Evolutionary conservation across 2,113 vertebrate genomes (phyloP), one percentile per base, ranked within the genome.

Genomic region (Mohoua ochrocephala): DNA sequence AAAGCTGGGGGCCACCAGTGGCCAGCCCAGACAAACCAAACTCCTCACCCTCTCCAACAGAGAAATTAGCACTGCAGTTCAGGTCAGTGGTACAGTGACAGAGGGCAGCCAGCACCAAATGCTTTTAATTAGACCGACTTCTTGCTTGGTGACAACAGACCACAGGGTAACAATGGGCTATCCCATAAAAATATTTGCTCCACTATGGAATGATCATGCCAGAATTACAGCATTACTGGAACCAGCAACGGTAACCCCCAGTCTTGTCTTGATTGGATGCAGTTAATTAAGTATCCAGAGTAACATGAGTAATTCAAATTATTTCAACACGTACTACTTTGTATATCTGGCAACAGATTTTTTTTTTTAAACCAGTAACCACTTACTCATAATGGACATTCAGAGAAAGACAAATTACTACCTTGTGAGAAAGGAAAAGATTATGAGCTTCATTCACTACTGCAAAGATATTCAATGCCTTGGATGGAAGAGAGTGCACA

Each of bases 331-430:
- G 73, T 74, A 33, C 61, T 47, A 83, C 87, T 94, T 87, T 70
- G 69, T 89, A 14, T 75, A 95, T 89, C 78, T 94, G 84, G 75
- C 91, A 95, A 93, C 65, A 97, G 84, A 30, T 84, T 67, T 59
- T 70, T 95, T 39, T 90, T 95, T 91, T 87, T 21, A 53, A 95
- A 80, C 61, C 86, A 94, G 84, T 82, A 94, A 93, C 60, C 35
- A 89, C 54, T 94, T 93, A 69, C 49, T 94, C 94, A 88, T 76
- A 94, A 95, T 4, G 84, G 96, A 88, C 92, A 84, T 94, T 97
- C 94, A 94, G 64, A 91, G 88, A 96, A 97, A 97, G 91, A 91
- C 84, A 96, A 96, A 95, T 96, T 89, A 89, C 73, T 83, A 75
- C 64, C 84, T 94, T 94, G 83, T 90, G 39, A 94, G 87, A 91